Conservation (phyloP, 2,888 invertebrate species). For the Ormyrus thymus region DNA sequence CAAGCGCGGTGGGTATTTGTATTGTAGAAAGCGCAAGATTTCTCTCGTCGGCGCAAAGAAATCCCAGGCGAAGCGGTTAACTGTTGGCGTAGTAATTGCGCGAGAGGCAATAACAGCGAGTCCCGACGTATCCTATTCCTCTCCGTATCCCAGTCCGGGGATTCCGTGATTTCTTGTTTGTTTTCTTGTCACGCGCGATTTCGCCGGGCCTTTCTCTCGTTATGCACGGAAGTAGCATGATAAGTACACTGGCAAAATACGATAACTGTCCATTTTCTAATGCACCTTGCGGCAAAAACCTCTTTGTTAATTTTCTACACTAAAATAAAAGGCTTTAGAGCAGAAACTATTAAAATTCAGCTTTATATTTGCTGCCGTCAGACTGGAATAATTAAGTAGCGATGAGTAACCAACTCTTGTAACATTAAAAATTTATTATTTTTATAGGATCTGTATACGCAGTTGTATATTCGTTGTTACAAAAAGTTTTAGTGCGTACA, state of each 20-base stretch:
- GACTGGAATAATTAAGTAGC: no score
- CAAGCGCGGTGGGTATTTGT: conserved; percentile 3
- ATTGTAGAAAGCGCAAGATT: conserved; percentile 41
- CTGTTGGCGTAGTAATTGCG: conserved; percentile 25
- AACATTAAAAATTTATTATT: no score
- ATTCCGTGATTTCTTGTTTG: conserved; percentile 39
- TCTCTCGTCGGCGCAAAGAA: conserved; percentile 37
- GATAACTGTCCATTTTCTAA: conserved; percentile 29
- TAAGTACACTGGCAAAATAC: not conserved
- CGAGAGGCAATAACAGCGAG: conserved; percentile 29
- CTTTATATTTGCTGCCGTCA: no score
- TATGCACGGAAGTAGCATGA: conserved; percentile 12
- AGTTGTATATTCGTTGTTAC: no score
- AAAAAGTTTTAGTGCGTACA: no score
- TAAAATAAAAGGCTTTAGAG: not conserved
- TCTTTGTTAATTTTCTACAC: not conserved
- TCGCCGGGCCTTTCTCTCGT: conserved; percentile 41
- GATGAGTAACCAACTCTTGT: no score
- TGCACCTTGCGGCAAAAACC: not conserved
- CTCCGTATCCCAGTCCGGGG: not conserved
- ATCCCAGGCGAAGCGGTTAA: conserved; percentile 3
- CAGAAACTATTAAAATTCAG: no score
- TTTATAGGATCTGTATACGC: no score
- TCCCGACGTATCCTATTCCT: conserved; percentile 30
- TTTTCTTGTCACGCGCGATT: conserved; percentile 38